These are phyloP conservation scores for Psilopsiagon aymara DNA, from an alignment of 2,113 vertebrate species.

Conservation along the genomic window DNA sequence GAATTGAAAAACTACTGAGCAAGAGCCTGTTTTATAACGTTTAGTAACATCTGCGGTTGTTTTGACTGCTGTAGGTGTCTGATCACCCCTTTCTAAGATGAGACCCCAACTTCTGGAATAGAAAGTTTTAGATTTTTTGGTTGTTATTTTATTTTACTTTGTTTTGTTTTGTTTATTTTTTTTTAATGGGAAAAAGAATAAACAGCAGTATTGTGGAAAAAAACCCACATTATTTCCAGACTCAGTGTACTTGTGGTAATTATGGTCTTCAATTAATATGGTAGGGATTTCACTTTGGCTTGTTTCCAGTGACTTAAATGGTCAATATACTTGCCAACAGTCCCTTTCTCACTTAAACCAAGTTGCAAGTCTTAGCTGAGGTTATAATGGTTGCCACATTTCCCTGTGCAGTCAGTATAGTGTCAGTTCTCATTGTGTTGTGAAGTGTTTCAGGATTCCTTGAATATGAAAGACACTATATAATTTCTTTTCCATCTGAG, in stretches of 20 bases:
- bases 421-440: neutral
- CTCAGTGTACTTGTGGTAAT: neutral
- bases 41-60: neutral
- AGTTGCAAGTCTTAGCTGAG: neutral
- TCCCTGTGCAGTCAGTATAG: neutral
- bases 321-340: neutral
- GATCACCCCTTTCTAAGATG: neutral
- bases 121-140: neutral
- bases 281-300: slow-evolving; percentile 1
- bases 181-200: neutral
- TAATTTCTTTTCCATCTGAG: slow-evolving; percentile 43
- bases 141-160: too few species aligned
- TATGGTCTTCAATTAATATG: neutral
- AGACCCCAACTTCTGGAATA: neutral
- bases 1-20: neutral
- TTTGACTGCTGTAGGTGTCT: neutral
- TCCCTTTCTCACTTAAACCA: slow-evolving; percentile 20
- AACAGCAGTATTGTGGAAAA: neutral
- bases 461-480: neutral
- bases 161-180: neutral
- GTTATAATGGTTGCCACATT: slow-evolving; percentile 50
- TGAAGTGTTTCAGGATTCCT: slow-evolving; percentile 25
- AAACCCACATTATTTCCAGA: slow-evolving; percentile 7
- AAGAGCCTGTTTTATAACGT: neutral
- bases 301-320: slow-evolving; percentile 9